phyloP scores from a whole-genome alignment of 2,797 vertebrate species.

The Melanotaenia nigrans region DNA sequence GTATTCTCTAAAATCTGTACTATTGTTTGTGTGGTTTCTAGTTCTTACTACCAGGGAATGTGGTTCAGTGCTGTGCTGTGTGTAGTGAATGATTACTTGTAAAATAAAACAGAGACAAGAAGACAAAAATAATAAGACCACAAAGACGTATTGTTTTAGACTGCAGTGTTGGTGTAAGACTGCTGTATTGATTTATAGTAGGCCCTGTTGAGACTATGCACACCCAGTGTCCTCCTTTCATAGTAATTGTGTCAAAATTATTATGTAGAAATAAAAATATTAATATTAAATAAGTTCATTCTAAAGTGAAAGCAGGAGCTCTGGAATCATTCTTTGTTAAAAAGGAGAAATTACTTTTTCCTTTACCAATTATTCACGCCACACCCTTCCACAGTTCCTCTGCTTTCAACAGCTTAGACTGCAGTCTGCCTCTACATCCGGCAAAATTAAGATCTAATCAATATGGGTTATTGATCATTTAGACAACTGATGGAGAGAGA shows the following conservation, averaged over 20 bases:
- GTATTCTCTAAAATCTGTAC: constrained; percentile 20
- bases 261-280: not conserved
- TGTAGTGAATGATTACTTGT: constrained; percentile 41
- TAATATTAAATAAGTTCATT: not conserved
- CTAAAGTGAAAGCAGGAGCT: not conserved
- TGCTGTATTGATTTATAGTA: constrained; percentile 20
- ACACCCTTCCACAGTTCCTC: constrained; percentile 64
- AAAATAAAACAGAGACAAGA: constrained; percentile 42
- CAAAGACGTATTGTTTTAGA: constrained; percentile 20
- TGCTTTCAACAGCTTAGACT: constrained; percentile 29
- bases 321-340: not conserved
- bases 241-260: not conserved
- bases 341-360: constrained; percentile 1
- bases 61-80: constrained; percentile 15
- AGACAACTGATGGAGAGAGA: not conserved
- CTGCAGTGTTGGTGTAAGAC: constrained; percentile 32
- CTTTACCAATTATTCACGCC: constrained; percentile 64
- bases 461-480: constrained; percentile 59
- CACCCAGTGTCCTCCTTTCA: constrained; percentile 6
- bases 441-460: constrained; percentile 53
- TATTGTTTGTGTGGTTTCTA: constrained; percentile 25
- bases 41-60: constrained; percentile 12
- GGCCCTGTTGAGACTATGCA: constrained; percentile 1
- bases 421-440: constrained; percentile 48
- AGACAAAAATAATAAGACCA: constrained; percentile 29